Evolutionary conservation across 1,140 invertebrate genomes (phyloP).

Genomic region (Cryptotermes secundus): DNA sequence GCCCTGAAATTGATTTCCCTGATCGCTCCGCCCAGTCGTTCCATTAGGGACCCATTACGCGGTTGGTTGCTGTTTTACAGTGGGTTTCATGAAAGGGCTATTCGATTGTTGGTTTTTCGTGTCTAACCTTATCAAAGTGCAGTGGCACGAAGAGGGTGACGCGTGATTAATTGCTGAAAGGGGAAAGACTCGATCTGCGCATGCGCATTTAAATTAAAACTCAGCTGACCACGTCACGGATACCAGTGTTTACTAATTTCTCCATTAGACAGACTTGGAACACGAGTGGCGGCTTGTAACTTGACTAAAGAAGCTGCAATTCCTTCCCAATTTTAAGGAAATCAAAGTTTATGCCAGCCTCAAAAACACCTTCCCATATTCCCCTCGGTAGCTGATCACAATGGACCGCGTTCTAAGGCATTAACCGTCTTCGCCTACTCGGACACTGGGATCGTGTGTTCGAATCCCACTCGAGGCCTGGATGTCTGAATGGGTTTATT

Average conservation of each 20-base stretch:
- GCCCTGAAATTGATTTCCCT: conserved; percentile 11
- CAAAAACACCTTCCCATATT: no score
- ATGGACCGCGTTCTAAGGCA: no score
- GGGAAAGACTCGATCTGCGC: neutral
- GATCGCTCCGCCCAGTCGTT: neutral
- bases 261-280: neutral
- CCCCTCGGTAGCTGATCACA: no score
- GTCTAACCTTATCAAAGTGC: neutral
- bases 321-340: no score
- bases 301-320: no score
- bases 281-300: neutral
- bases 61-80: conserved; percentile 9
- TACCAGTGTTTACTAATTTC: neutral
- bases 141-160: neutral
- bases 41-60: conserved; percentile 4
- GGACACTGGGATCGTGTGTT: no score
- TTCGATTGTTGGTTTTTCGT: conserved; percentile 9
- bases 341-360: no score
- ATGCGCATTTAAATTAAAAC: neutral
- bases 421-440: no score
- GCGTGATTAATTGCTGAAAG: conserved; percentile 1
- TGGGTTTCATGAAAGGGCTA: conserved; percentile 10
- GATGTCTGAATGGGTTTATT: no score
- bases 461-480: no score
- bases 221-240: conserved; percentile 12